phyloP scores from a whole-genome alignment of 2,113 vertebrate genomes.

The Malaclemys terrapin region DNA sequence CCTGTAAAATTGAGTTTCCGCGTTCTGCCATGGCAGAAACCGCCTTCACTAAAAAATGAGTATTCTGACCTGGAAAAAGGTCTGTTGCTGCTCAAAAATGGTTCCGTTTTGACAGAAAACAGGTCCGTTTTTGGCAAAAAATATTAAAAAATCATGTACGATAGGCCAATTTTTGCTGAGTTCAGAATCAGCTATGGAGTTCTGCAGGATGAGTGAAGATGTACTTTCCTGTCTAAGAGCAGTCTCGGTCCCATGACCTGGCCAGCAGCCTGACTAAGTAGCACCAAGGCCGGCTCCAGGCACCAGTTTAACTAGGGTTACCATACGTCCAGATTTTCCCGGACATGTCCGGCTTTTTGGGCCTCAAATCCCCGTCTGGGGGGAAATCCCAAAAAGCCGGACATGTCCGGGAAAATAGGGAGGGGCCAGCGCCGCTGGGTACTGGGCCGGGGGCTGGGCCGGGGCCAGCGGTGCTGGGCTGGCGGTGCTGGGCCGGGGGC shows the following conservation, averaged over 20 bases:
- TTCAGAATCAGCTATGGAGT: neutral
- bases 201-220: neutral
- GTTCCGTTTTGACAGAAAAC: neutral
- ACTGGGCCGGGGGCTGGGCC: too few relatives aligned
- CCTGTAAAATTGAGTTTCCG: conserved; percentile 17
- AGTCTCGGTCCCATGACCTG: too few relatives aligned
- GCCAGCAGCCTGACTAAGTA: neutral
- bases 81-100: neutral
- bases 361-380: too few relatives aligned
- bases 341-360: too few relatives aligned
- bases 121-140: neutral
- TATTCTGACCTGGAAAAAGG: conserved; percentile 17
- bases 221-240: neutral
- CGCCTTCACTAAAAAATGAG: neutral
- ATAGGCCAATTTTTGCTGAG: neutral
- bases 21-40: conserved; percentile 27
- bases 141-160: neutral
- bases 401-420: too few relatives aligned
- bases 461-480: too few relatives aligned
- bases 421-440: too few relatives aligned
- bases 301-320: too few relatives aligned
- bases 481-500: too few relatives aligned
- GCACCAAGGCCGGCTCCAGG: too few relatives aligned
- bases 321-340: too few relatives aligned
- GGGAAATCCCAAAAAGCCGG: too few relatives aligned